Conservation (phyloP, 1,140 invertebrate species). For the Ostrea edulis region DNA sequence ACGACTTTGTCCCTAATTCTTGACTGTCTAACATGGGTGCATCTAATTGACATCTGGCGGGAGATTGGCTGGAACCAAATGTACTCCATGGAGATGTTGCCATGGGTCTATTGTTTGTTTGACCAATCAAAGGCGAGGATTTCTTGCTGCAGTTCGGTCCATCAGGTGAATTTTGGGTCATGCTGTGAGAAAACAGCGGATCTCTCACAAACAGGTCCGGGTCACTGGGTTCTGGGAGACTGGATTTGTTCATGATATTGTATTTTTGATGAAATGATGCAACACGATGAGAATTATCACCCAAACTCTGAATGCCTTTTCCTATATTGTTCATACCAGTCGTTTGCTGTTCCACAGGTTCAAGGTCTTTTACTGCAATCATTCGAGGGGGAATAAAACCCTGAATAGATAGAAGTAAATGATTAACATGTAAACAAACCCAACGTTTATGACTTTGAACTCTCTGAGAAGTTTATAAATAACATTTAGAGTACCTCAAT, state of each 20-base stretch:
- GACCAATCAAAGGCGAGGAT: constrained; percentile 27
- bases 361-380: constrained; percentile 50
- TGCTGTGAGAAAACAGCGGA: background rate
- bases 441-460: background rate
- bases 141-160: background rate
- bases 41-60: background rate
- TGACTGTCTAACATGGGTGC: background rate
- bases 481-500: constrained; percentile 2
- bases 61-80: constrained; percentile 12
- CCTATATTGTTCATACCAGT: background rate
- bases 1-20: background rate
- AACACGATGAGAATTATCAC: background rate
- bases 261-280: background rate
- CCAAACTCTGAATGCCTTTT: background rate
- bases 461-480: background rate
- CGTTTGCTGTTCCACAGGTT: background rate
- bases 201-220: background rate
- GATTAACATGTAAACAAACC: background rate
- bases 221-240: background rate
- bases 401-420: constrained; percentile 44
- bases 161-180: background rate
- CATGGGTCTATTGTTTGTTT: background rate
- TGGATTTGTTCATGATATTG: background rate
- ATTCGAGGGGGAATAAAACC: constrained; percentile 69
- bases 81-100: constrained; percentile 33